Evolutionary conservation across 1,140 invertebrate species (phyloP).

Genomic region (Eupeodes corollae): DNA sequence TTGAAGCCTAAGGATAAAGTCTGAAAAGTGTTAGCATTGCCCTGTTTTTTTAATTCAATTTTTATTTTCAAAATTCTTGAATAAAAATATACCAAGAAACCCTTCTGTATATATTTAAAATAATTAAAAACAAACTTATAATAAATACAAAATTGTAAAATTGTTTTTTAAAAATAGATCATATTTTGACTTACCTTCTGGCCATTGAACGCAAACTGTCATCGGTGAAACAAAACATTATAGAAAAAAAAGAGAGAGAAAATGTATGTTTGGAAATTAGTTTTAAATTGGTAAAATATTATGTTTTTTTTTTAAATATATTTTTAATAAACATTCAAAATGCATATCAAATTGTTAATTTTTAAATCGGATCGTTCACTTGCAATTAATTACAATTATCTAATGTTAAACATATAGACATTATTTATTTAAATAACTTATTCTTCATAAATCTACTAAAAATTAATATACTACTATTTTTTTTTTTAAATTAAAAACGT

Average conservation of each 20-base stretch:
- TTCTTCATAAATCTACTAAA: too few relatives aligned
- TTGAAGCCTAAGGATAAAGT: neutral
- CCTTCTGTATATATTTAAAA: too few relatives aligned
- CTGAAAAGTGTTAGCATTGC: neutral
- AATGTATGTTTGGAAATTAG: constrained; percentile 21
- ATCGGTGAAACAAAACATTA: constrained; percentile 40
- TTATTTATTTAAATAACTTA: too few relatives aligned
- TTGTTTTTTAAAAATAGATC: too few relatives aligned
- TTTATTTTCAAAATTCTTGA: too few relatives aligned
- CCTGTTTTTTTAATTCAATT: neutral
- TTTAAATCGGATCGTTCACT: too few relatives aligned
- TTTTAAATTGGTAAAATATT: constrained; percentile 5
- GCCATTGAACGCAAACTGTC: constrained; percentile 79
- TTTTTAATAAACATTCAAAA: constrained; percentile 16
- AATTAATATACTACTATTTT: too few relatives aligned
- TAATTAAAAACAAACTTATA: neutral
- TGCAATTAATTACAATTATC: too few relatives aligned
- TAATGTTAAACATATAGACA: too few relatives aligned
- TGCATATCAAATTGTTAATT: constrained; percentile 12
- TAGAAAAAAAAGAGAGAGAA: constrained; percentile 30
- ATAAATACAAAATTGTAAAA: neutral
- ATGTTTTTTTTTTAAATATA: constrained; percentile 7
- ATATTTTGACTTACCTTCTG: constrained; percentile 55
- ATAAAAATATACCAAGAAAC: too few relatives aligned
- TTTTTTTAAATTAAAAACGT: too few relatives aligned